Conservation (phyloP, 2,113 vertebrate genomes). For the Deroptyus accipitrinus region DNA sequence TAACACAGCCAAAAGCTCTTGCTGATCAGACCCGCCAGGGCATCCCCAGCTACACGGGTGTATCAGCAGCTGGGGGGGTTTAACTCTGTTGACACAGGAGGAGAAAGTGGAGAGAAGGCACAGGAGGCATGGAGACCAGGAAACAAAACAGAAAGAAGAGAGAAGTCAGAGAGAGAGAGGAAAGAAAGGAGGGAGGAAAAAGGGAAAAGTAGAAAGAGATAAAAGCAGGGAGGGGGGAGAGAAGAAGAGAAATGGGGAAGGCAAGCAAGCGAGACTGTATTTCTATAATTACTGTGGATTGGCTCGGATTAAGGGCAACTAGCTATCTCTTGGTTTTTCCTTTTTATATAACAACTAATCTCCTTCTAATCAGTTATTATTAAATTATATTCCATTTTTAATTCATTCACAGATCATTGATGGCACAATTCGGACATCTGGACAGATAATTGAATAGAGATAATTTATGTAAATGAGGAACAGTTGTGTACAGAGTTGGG, state of each 20-base stretch:
- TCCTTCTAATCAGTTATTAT: slow-evolving; percentile 91
- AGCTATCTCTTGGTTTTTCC: slow-evolving; percentile 84
- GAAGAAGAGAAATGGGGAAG: slow-evolving; percentile 40
- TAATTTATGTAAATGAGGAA: slow-evolving; percentile 95
- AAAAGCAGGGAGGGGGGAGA: not conserved
- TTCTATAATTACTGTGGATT: slow-evolving; percentile 79
- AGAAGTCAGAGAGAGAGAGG: not conserved
- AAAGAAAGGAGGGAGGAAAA: slow-evolving; percentile 26
- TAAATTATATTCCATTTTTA: slow-evolving; percentile 88
- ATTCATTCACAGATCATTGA: slow-evolving; percentile 87
- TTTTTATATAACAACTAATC: slow-evolving; percentile 87
- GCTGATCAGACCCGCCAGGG: not conserved
- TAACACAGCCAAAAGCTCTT: not conserved
- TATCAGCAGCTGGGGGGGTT: not conserved
- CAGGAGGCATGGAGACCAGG: not conserved
- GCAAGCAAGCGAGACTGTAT: slow-evolving; percentile 55
- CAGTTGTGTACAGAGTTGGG: slow-evolving; percentile 79
- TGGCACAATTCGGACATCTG: slow-evolving; percentile 95
- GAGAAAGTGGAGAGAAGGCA: slow-evolving; percentile 46
- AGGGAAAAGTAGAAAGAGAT: slow-evolving; percentile 44
- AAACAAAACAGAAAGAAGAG: not conserved
- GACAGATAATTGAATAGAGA: slow-evolving; percentile 88
- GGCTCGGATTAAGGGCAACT: slow-evolving; percentile 84
- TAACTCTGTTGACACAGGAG: not conserved
- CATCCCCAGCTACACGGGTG: not conserved